These are phyloP conservation scores for Aphodius sticticus DNA, from an alignment of 2,888 invertebrate genomes.

Conservation along the genomic window DNA sequence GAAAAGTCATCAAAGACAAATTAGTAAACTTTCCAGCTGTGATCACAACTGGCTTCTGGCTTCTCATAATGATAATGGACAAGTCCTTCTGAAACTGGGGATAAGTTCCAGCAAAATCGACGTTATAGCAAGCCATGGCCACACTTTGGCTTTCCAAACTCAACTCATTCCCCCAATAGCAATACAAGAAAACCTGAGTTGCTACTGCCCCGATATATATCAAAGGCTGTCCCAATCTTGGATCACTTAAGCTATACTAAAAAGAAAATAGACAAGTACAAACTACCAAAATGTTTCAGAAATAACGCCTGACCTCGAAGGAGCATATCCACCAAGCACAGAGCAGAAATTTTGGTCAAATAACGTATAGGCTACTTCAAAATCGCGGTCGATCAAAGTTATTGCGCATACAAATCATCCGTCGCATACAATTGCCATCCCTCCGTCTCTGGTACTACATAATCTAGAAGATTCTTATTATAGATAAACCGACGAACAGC, in stretches of 20 bases:
- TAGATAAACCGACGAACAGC: too few species aligned
- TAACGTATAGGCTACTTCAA: too few species aligned
- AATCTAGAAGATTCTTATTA: too few species aligned
- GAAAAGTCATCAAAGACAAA: conserved; percentile 61
- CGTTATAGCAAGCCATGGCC: conserved; percentile 33
- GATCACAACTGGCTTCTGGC: conserved; percentile 60
- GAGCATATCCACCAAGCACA: too few species aligned
- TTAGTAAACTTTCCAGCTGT: conserved; percentile 60
- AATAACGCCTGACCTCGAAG: background rate
- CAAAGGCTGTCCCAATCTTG: background rate
- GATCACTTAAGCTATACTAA: conserved; percentile 19
- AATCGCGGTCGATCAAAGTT: too few species aligned
- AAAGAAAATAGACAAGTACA: background rate
- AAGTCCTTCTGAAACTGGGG: conserved; percentile 52
- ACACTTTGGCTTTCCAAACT: conserved; percentile 37
- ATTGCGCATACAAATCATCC: too few species aligned
- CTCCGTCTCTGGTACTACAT: too few species aligned
- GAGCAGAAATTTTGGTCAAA: too few species aligned
- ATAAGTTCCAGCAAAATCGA: conserved; percentile 35
- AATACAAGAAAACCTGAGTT: conserved; percentile 34
- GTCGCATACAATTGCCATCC: too few species aligned
- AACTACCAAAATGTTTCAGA: conserved; percentile 10
- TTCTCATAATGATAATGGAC: conserved; percentile 60
- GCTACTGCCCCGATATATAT: background rate
- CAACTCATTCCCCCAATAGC: conserved; percentile 41